These are phyloP conservation scores for Dendrocincla fuliginosa DNA, from an alignment of 2,797 vertebrate species.

Conservation along the genomic window DNA sequence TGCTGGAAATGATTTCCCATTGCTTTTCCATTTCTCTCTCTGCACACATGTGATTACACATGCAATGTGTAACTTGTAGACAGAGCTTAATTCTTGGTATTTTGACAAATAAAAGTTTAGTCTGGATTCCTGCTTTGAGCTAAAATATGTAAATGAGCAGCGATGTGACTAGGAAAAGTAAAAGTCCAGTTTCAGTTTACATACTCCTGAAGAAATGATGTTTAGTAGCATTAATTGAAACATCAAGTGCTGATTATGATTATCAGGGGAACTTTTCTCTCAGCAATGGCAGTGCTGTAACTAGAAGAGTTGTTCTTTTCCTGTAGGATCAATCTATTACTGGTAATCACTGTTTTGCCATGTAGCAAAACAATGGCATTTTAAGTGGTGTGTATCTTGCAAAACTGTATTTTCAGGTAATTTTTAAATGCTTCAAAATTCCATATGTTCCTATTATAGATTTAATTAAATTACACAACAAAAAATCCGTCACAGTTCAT, in stretches of 20 bases:
- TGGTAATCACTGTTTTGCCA: background rate
- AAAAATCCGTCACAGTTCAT: background rate
- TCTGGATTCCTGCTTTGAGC: background rate
- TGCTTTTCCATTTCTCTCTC: background rate
- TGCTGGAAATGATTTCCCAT: background rate
- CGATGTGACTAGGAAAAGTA: background rate
- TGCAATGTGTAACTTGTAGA: background rate
- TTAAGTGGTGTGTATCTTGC: background rate
- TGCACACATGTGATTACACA: fast-evolving
- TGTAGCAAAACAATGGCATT: background rate
- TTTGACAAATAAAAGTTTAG: background rate
- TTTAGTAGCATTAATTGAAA: background rate
- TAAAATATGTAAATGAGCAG: background rate
- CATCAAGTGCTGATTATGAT: background rate
- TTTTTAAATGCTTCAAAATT: background rate
- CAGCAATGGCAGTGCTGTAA: background rate
- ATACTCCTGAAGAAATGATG: background rate
- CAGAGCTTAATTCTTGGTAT: background rate
- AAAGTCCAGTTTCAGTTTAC: background rate
- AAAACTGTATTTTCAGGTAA: background rate
- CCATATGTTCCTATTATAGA: background rate
- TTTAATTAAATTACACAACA: background rate
- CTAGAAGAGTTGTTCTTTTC: background rate
- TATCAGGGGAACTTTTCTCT: background rate
- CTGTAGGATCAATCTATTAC: background rate